Evolutionary conservation across 2,113 vertebrate species (phyloP).

Genomic region (Dolichallabes microphthalmus): DNA sequence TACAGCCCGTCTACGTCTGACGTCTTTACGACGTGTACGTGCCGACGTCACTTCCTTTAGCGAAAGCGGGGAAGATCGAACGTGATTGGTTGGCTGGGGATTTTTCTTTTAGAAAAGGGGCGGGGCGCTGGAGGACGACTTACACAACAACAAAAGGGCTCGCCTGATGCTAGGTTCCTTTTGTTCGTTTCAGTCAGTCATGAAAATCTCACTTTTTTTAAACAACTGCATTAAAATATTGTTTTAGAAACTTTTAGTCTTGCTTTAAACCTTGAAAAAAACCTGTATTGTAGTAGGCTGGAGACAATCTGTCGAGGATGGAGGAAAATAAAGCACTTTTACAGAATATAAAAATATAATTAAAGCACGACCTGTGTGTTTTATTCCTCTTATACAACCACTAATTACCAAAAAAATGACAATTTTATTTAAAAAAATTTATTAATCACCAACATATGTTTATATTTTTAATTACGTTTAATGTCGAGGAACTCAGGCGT

Average conservation of each 20-base stretch:
- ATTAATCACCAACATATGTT: background rate
- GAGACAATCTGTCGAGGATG: too few species aligned
- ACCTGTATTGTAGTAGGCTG: background rate
- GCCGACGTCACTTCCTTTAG: constrained; percentile 80
- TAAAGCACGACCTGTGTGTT: background rate
- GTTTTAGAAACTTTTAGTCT: background rate
- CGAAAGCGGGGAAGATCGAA: constrained; percentile 54
- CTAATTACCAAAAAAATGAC: background rate
- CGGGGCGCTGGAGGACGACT: constrained; percentile 26
- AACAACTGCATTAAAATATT: background rate
- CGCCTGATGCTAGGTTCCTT: constrained; percentile 17
- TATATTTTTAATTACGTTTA: background rate
- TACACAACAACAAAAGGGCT: constrained; percentile 40
- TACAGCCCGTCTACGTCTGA: background rate
- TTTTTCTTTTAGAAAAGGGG: background rate
- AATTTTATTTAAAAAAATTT: background rate
- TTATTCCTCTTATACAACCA: background rate
- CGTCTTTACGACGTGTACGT: constrained; percentile 58
- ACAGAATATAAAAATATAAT: too few species aligned
- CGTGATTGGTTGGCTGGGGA: constrained; percentile 21
- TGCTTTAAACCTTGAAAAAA: background rate
- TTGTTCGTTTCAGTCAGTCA: constrained; percentile 16
- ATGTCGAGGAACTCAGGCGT: background rate
- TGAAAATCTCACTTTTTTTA: background rate
- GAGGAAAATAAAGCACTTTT: background rate